Evolutionary conservation across 2,797 vertebrate species (phyloP).

Genomic region (Otus scops): DNA sequence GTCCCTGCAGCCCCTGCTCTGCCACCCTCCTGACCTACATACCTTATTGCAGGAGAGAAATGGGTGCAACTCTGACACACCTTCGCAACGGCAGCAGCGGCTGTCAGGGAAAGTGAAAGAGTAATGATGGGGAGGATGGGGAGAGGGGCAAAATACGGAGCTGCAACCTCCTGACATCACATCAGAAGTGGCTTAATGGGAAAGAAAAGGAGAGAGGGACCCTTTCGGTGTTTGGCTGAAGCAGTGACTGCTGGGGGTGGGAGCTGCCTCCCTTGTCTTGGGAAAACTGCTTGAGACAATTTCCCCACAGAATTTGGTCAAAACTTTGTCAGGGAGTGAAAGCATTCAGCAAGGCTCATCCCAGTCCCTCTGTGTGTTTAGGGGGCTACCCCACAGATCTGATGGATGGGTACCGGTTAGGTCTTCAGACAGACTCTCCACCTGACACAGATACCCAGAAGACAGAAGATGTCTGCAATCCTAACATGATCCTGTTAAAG

Average conservation of each 20-base stretch:
- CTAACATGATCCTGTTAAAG: neutral
- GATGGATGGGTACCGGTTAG: neutral
- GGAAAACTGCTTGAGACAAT: neutral
- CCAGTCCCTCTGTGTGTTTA: neutral
- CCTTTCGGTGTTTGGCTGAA: fast-evolving
- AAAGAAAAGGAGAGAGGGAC: neutral
- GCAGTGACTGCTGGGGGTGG: too few relatives aligned
- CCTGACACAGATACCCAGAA: neutral
- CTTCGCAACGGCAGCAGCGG: neutral
- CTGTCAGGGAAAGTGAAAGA: neutral
- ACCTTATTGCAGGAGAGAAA: neutral
- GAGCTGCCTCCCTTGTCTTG: neutral
- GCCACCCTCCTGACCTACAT: neutral
- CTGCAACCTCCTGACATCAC: fast-evolving
- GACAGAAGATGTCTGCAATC: neutral
- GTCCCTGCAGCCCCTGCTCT: neutral
- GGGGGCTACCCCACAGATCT: neutral
- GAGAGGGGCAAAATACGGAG: neutral
- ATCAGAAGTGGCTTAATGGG: neutral
- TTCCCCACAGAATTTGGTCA: neutral
- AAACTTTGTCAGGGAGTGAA: neutral
- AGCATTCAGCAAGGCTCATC: neutral
- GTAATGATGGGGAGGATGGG: neutral
- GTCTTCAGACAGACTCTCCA: neutral
- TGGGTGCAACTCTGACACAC: neutral